Evolutionary conservation across 2,113 vertebrate genomes (phyloP).

Genomic region (Butorides virescens): DNA sequence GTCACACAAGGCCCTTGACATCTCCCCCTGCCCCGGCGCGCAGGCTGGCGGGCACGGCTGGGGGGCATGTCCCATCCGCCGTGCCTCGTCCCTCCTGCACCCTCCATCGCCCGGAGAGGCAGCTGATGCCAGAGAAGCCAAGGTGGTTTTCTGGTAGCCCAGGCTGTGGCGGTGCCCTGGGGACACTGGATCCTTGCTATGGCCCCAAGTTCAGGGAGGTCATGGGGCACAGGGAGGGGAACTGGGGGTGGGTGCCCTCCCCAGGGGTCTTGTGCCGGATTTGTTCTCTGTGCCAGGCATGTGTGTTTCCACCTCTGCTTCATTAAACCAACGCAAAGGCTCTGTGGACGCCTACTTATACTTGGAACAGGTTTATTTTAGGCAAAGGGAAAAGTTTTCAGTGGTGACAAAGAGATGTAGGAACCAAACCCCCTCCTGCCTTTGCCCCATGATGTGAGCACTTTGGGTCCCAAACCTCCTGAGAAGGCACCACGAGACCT

Average conservation of each 20-base stretch:
- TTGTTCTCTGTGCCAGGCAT: neutral
- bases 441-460: neutral
- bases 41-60: neutral
- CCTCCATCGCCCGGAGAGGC: neutral
- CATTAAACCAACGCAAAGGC: neutral
- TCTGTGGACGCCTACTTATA: neutral
- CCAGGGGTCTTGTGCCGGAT: neutral
- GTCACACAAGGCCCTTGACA: neutral
- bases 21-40: neutral
- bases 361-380: neutral
- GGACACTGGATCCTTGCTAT: neutral
- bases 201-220: neutral
- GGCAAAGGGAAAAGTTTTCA: neutral
- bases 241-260: neutral
- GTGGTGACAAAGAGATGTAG: neutral
- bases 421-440: neutral
- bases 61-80: rapidly evolving
- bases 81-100: neutral
- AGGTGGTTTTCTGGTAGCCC: neutral
- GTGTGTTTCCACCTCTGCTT: neutral
- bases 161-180: neutral
- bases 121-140: neutral
- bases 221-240: neutral
- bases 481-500: neutral
- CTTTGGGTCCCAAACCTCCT: neutral